Base-by-base conservation (phyloP, 2,113 vertebrate species). In the Perognathus longimembris region DNA sequence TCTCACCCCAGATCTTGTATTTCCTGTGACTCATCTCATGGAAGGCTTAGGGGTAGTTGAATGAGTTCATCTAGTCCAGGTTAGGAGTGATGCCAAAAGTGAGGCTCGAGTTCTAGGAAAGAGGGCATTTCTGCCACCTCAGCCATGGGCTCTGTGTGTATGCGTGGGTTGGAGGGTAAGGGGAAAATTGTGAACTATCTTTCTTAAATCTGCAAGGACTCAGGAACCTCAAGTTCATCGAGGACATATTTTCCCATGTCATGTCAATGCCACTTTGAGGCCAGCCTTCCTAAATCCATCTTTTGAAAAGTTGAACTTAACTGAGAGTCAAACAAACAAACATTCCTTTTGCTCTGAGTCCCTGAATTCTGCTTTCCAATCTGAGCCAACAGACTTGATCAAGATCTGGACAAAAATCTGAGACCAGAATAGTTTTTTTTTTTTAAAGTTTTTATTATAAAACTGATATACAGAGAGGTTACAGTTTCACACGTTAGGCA, bases 401-500 rank as follows among this genome's bases (percentile, higher is more conserved):
- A 70, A 66, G 90, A 93, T 3, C 57, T 84, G 67, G 61, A 77
- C 50, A 91, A 79, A 92, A 80, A 83, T 50, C 67, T 50, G 69
- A 89, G 63, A 34, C 64, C 32, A 94, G 61, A 82, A 59, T 18
- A 36, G 40, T 50, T 67, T 54, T 54, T n/a, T n/a, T n/a, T n/a
- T n/a, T n/a, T n/a, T n/a, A n/a, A n/a, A n/a, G n/a, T n/a, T n/a
- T n/a, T n/a, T n/a, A n/a, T n/a, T n/a, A n/a, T n/a, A n/a, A n/a
- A n/a, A n/a, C n/a, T n/a, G n/a, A n/a, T n/a, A n/a, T n/a, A n/a
- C n/a, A n/a, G n/a, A n/a, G n/a, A n/a, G n/a, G n/a, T n/a, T n/a
- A n/a, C n/a, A n/a, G n/a, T n/a, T n/a, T n/a, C n/a, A n/a, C n/a
- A n/a, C n/a, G n/a, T n/a, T n/a, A n/a, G n/a, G n/a, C n/a, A n/a